Evolutionary conservation across 2,888 invertebrate genomes (phyloP).

Genomic region (Podabrus alpinus): DNA sequence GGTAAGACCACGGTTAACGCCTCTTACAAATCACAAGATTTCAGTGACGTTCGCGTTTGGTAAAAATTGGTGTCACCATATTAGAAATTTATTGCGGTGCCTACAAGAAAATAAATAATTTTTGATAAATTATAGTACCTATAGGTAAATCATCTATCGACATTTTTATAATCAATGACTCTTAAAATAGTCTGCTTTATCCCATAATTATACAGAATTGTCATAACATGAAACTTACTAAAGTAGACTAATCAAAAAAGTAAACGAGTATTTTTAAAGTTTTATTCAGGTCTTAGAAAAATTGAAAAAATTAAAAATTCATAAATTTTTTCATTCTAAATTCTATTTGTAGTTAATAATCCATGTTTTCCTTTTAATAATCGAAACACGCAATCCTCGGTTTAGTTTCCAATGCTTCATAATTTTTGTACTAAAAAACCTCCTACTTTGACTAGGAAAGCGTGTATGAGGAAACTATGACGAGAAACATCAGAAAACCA

Average conservation of each 20-base stretch:
- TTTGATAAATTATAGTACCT: not conserved
- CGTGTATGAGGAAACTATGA: too few species aligned
- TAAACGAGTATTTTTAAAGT: not conserved
- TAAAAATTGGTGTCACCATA: not conserved
- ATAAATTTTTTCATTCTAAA: not conserved
- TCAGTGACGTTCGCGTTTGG: not conserved
- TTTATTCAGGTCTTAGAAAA: not conserved
- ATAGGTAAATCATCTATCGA: not conserved
- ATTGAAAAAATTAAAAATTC: not conserved
- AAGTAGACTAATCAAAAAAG: not conserved
- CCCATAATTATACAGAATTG: too few species aligned
- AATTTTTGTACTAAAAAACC: not conserved
- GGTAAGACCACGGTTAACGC: conserved; percentile 16
- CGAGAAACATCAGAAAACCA: too few species aligned
- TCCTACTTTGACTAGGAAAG: too few species aligned
- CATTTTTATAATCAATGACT: not conserved
- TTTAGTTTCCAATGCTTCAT: not conserved
- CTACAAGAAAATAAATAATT: not conserved
- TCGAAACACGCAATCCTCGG: not conserved
- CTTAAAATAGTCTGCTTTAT: not conserved
- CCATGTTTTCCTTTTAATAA: not conserved
- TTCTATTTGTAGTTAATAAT: not conserved
- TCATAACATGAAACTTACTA: not conserved
- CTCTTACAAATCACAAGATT: not conserved
- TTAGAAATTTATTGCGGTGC: not conserved